phyloP scores from a whole-genome alignment of 2,888 invertebrate species.

The Melanchra persicariae region DNA sequence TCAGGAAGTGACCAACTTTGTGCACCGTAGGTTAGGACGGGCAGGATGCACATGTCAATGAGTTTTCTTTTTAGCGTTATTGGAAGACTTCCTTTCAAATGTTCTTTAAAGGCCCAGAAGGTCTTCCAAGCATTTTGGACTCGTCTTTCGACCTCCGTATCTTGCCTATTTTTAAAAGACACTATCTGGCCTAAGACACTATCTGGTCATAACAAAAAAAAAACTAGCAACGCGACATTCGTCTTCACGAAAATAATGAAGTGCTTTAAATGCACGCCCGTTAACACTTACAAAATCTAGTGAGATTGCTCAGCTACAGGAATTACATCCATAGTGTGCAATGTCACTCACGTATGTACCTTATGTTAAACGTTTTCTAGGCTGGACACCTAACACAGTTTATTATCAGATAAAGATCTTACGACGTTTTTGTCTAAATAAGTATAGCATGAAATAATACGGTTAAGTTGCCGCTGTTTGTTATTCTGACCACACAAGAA shows the following conservation, averaged over 20 bases:
- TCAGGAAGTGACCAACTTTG: too few species aligned
- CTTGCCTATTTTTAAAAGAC: too few species aligned
- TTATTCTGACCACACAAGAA: neutral
- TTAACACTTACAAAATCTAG: neutral
- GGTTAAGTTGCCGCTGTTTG: neutral
- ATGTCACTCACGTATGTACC: constrained; percentile 2
- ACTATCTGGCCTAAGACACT: too few species aligned
- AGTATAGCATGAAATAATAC: neutral
- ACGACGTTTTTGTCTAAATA: constrained; percentile 7
- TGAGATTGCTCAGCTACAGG: neutral
- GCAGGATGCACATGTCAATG: too few species aligned
- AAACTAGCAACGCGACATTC: too few species aligned
- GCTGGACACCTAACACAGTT: neutral
- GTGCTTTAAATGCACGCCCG: neutral
- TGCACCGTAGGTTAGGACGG: too few species aligned
- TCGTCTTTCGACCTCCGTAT: too few species aligned
- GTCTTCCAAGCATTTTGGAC: too few species aligned
- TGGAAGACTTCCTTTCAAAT: too few species aligned
- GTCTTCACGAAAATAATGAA: neutral
- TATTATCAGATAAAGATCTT: constrained; percentile 9
- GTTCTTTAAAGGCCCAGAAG: too few species aligned
- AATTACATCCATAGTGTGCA: neutral
- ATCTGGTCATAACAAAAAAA: too few species aligned
- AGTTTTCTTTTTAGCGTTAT: too few species aligned
- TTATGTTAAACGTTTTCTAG: neutral